Percentiles rank a stretch among this genome's conserved stretches.
These are phyloP conservation scores for Halcyon malimbica DNA, from an alignment of 2,113 vertebrate genomes.

Conservation along the genomic window DNA sequence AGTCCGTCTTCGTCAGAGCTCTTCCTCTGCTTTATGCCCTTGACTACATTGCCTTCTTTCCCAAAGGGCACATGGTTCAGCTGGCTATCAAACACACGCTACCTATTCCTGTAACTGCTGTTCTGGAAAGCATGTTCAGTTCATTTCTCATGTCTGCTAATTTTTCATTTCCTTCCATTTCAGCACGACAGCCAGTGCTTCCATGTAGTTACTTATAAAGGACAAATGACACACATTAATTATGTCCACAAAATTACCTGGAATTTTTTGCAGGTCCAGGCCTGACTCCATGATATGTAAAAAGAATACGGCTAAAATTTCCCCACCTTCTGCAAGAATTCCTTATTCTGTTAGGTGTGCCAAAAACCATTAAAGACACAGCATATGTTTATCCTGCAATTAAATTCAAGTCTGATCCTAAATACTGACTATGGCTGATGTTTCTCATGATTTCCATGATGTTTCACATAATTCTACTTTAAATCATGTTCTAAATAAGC, in stretches of 20 bases:
- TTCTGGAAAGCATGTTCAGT: not conserved
- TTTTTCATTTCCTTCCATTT: not conserved
- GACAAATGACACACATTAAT: not conserved
- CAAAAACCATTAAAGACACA: not conserved
- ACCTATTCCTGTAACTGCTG: not conserved
- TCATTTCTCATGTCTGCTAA: not conserved
- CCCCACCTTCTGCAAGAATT: not conserved
- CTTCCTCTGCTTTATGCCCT: not conserved
- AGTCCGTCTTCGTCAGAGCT: not conserved
- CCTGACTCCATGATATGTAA: not conserved
- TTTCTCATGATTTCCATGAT: not conserved
- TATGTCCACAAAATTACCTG: rapidly evolving
- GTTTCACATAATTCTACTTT: not conserved
- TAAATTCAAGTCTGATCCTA: not conserved
- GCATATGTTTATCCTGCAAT: not conserved
- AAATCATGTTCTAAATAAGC: not conserved
- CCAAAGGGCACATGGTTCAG: not conserved
- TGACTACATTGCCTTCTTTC: not conserved
- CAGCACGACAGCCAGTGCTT: not conserved
- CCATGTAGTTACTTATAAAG: not conserved
- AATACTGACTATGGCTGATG: not conserved
- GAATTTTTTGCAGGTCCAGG: not conserved
- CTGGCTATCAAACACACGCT: not conserved
- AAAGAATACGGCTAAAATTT: not conserved
- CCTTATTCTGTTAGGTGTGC: not conserved